These are phyloP conservation scores for Cataglyphis altisquamis DNA, from an alignment of 2,888 invertebrate genomes.

Conservation along the genomic window DNA sequence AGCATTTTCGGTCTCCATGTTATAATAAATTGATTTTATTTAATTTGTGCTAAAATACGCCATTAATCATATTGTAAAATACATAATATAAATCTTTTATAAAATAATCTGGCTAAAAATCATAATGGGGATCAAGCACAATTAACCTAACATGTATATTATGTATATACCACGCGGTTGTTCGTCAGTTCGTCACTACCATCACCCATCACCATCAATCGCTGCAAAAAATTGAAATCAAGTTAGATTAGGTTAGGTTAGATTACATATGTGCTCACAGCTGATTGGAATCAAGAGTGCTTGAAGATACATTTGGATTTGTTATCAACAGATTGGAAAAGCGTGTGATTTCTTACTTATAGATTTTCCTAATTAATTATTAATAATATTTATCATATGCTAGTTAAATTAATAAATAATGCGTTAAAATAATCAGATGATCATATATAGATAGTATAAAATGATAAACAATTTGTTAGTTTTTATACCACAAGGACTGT, in stretches of 20 bases:
- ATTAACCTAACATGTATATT: neutral
- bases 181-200: neutral
- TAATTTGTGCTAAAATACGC: neutral
- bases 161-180: neutral
- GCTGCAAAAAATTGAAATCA: neutral
- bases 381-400: no score
- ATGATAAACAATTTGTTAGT: slow-evolving; percentile 79
- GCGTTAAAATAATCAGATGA: neutral
- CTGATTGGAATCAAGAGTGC: neutral
- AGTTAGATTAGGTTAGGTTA: neutral
- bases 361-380: no score
- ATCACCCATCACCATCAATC: no score
- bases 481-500: slow-evolving; percentile 80
- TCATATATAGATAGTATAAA: neutral
- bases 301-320: no score
- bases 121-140: neutral
- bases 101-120: neutral
- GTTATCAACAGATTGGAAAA: no score
- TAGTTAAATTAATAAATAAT: neutral
- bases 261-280: neutral
- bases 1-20: slow-evolving; percentile 60
- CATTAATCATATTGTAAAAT: neutral
- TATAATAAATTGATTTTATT: neutral
- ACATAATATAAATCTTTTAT: neutral
- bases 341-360: no score